Percentiles rank a stretch among this genome's conserved stretches.
phyloP scores from a whole-genome alignment of 2,797 vertebrate genomes.

The Notolepis coatsorum region DNA sequence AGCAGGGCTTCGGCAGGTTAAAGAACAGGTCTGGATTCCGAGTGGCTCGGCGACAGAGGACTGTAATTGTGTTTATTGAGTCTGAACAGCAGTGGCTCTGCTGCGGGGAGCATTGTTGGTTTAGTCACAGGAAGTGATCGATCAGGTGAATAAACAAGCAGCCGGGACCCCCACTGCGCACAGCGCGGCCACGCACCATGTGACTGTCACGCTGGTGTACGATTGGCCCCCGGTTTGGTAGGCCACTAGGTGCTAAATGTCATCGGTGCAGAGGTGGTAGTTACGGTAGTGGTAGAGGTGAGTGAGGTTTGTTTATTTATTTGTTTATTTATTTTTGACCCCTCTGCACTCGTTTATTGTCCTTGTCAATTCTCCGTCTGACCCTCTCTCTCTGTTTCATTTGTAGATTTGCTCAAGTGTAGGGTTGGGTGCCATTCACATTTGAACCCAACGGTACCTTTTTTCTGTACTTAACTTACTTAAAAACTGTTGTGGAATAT shows the following conservation, averaged over 20 bases:
- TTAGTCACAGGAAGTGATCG: constrained; percentile 72
- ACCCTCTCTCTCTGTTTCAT: constrained; percentile 38
- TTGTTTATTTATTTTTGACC: not conserved
- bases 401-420: constrained; percentile 43
- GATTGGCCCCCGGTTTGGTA: constrained; percentile 69
- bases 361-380: not conserved
- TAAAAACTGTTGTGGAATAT: too few relatives aligned
- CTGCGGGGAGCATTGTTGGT: constrained; percentile 66
- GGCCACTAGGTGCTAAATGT: not conserved
- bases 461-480: too few relatives aligned
- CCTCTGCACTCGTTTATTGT: constrained; percentile 14
- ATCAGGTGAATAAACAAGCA: constrained; percentile 74
- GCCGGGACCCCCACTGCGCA: constrained; percentile 60
- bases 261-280: not conserved
- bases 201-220: constrained; percentile 61
- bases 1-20: constrained; percentile 15
- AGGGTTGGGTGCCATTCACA: too few relatives aligned
- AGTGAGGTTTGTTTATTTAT: not conserved
- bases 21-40: constrained; percentile 19
- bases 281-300: not conserved
- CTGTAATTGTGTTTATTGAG: constrained; percentile 56
- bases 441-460: too few relatives aligned
- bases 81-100: constrained; percentile 70
- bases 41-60: too few relatives aligned
- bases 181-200: constrained; percentile 66